Percentiles rank a stretch among this genome's conserved stretches.
Evolutionary conservation across 2,888 invertebrate species (phyloP).

Genomic region (Xestia sexstrigata): DNA sequence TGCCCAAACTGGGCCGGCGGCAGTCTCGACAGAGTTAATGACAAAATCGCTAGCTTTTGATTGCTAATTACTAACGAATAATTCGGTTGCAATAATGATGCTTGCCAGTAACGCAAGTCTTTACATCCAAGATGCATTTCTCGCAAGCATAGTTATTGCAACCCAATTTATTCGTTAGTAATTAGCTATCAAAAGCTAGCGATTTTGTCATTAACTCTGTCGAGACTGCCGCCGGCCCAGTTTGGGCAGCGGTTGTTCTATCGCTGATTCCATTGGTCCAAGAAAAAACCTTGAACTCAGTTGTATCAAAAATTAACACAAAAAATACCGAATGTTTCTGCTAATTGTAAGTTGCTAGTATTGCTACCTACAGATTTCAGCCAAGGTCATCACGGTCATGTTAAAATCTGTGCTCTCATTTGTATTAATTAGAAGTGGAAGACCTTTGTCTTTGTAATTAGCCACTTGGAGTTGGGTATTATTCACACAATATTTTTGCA

Average conservation of each 20-base stretch:
- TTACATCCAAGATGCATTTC: too few species aligned
- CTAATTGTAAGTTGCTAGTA: conserved; percentile 3
- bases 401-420: conserved; percentile 36
- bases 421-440: conserved; percentile 39
- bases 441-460: conserved; percentile 28
- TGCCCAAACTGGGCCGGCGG: too few species aligned
- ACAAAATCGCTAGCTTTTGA: too few species aligned
- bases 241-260: not conserved
- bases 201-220: too few species aligned
- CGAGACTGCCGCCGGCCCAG: too few species aligned
- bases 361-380: conserved; percentile 13
- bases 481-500: not conserved
- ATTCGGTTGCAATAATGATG: too few species aligned
- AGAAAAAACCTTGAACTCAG: conserved; percentile 2
- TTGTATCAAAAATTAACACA: conserved; percentile 1
- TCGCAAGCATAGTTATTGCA: too few species aligned
- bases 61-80: too few species aligned
- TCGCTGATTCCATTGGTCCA: not conserved
- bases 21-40: too few species aligned
- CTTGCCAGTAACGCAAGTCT: too few species aligned
- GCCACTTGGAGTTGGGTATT: not conserved
- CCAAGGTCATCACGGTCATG: conserved; percentile 39
- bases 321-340: conserved; percentile 15
- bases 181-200: too few species aligned
- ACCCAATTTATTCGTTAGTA: too few species aligned